These are phyloP conservation scores for Saccostrea echinata DNA, from an alignment of 1,140 invertebrate species.

Conservation along the genomic window DNA sequence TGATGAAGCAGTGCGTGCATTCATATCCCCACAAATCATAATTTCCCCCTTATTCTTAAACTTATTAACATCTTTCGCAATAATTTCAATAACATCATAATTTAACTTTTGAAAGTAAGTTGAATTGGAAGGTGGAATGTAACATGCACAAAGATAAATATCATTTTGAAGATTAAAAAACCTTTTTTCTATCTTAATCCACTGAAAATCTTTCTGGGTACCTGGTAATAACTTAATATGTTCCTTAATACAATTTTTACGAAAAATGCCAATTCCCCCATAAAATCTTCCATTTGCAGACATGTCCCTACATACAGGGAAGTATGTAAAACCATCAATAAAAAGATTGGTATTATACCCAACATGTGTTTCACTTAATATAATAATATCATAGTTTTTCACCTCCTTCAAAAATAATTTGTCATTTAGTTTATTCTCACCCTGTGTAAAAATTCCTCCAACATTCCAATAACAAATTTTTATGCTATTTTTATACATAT, in stretches of 20 bases:
- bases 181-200: no score
- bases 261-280: conserved; percentile 15
- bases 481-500: neutral
- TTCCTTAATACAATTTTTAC: conserved; percentile 1
- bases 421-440: neutral
- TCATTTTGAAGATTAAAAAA: conserved; percentile 12
- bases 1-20: neutral
- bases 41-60: conserved; percentile 9
- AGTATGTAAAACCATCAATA: conserved; percentile 1
- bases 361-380: conserved; percentile 28
- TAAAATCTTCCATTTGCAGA: conserved; percentile 33
- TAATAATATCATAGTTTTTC: neutral
- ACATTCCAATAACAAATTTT: neutral
- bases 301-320: conserved; percentile 3
- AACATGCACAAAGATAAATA: conserved; percentile 28
- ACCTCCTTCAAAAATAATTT: conserved; percentile 8
- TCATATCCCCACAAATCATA: conserved; percentile 33
- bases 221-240: no score
- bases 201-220: no score
- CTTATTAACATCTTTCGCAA: conserved; percentile 25
- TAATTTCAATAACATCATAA: conserved; percentile 23
- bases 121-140: conserved; percentile 25
- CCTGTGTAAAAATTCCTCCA: conserved; percentile 16
- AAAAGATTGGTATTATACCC: neutral
- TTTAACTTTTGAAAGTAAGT: neutral